A percentile compares a stretch with the other conserved stretches of the same genome.
These are phyloP conservation scores for Poecilus cupreus DNA, from an alignment of 2,888 invertebrate species.

Conservation along the genomic window DNA sequence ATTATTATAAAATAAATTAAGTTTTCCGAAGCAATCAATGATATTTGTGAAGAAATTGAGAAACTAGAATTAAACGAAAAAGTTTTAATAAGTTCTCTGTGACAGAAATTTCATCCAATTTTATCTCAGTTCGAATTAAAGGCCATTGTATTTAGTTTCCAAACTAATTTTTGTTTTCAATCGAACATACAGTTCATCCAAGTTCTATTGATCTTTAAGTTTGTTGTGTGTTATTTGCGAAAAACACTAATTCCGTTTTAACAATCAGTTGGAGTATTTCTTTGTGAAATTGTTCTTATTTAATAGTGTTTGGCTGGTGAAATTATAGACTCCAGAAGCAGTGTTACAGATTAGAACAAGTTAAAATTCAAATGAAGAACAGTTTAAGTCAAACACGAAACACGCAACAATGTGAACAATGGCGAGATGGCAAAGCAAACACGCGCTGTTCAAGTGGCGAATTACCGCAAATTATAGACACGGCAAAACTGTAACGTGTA, in stretches of 20 bases:
- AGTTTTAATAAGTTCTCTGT: conserved; percentile 5
- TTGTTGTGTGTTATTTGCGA: too few relatives aligned
- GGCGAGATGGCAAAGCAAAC: not conserved
- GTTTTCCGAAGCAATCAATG: not conserved
- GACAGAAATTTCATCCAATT: not conserved
- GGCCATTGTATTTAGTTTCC: conserved; percentile 14
- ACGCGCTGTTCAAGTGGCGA: not conserved
- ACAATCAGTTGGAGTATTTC: too few relatives aligned
- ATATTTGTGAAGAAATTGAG: not conserved
- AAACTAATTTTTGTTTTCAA: not conserved
- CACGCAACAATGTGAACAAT: not conserved
- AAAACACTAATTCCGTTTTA: too few relatives aligned
- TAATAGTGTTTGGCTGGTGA: too few relatives aligned
- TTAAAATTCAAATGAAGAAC: conserved; percentile 13
- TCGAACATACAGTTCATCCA: too few relatives aligned
- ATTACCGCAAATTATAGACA: conserved; percentile 8
- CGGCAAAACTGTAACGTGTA: not conserved
- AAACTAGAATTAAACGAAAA: conserved; percentile 17
- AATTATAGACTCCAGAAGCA: not conserved
- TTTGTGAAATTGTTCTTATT: too few relatives aligned
- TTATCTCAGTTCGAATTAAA: not conserved
- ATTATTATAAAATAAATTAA: too few relatives aligned
- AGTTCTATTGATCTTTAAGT: too few relatives aligned
- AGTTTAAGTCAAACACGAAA: not conserved
- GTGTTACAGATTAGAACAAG: not conserved